A percentile compares a stretch with the other conserved stretches of the same genome.
Evolutionary conservation across 2,888 invertebrate species (phyloP).

Genomic region (Pyralis farinalis): DNA sequence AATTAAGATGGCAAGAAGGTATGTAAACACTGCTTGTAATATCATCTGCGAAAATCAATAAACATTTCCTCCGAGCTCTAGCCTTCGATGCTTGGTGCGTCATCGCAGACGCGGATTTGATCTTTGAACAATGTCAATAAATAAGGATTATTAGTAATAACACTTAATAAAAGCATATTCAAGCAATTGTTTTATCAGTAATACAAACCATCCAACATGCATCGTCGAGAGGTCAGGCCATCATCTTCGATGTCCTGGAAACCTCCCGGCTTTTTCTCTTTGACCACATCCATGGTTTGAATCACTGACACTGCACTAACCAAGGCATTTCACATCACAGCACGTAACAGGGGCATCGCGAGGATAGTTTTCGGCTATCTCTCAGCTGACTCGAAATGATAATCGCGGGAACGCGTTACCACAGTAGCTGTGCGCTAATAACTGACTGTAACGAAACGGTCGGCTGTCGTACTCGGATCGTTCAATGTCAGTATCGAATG

Average conservation of each 20-base stretch:
- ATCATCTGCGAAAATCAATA: slow-evolving; percentile 29
- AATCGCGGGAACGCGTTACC: slow-evolving; percentile 49
- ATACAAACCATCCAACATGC: slow-evolving; percentile 75
- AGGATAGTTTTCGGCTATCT: slow-evolving; percentile 10
- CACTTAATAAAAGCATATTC: no score
- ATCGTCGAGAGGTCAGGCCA: slow-evolving; percentile 60
- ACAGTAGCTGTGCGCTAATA: slow-evolving; percentile 61
- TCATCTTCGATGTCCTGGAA: slow-evolving; percentile 65
- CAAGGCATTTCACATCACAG: slow-evolving; percentile 43
- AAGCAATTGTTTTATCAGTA: background rate
- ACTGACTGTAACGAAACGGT: slow-evolving; percentile 62
- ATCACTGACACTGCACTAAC: slow-evolving; percentile 18
- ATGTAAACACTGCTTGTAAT: slow-evolving; percentile 23
- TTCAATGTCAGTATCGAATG: slow-evolving; percentile 78
- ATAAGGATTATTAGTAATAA: no score
- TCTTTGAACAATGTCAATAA: background rate
- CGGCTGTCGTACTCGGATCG: slow-evolving; percentile 52
- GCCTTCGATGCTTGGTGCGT: slow-evolving; percentile 18
- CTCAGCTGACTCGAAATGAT: slow-evolving; percentile 16
- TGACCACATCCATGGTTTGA: slow-evolving; percentile 58
- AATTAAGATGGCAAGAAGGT: slow-evolving; percentile 1
- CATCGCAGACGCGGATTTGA: slow-evolving; percentile 19
- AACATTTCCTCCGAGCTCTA: slow-evolving; percentile 19
- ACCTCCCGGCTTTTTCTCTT: slow-evolving; percentile 43
- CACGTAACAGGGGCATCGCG: slow-evolving; percentile 32